These are phyloP conservation scores for Tenthredo amoena DNA, from an alignment of 2,888 invertebrate species.

Conservation along the genomic window DNA sequence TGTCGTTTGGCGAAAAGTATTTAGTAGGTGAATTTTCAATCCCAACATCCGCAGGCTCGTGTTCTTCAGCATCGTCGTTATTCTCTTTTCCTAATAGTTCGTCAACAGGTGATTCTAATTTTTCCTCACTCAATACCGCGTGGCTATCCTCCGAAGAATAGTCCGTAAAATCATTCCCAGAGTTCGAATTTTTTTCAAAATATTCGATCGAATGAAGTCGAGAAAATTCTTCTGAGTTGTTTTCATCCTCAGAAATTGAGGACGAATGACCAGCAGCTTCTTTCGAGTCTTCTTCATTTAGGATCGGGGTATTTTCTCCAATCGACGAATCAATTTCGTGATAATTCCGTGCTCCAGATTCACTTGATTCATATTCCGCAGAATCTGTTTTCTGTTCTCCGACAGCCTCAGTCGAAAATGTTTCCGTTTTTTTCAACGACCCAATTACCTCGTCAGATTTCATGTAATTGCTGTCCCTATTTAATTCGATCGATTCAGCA, in stretches of 20 bases:
- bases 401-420: not conserved
- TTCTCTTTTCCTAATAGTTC: not conserved
- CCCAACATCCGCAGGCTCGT: conserved; percentile 13
- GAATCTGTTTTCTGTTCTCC: not conserved
- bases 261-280: not conserved
- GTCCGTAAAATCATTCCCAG: not conserved
- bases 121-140: not conserved
- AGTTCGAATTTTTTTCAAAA: not conserved
- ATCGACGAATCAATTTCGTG: not conserved
- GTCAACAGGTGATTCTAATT: not conserved
- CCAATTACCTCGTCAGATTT: not conserved
- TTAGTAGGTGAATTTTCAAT: conserved; percentile 61
- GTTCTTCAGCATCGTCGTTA: not conserved
- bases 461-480: not conserved
- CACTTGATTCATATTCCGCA: not conserved
- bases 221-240: not conserved
- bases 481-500: not conserved
- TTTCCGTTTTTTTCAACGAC: not conserved
- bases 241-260: not conserved
- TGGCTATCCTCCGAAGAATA: not conserved
- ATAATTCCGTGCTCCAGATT: not conserved
- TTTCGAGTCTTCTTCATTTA: not conserved
- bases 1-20: conserved; percentile 65
- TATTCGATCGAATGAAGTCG: not conserved
- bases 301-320: not conserved